Evolutionary conservation across 2,888 invertebrate genomes (phyloP).

Genomic region (Drosophila infuscata): DNA sequence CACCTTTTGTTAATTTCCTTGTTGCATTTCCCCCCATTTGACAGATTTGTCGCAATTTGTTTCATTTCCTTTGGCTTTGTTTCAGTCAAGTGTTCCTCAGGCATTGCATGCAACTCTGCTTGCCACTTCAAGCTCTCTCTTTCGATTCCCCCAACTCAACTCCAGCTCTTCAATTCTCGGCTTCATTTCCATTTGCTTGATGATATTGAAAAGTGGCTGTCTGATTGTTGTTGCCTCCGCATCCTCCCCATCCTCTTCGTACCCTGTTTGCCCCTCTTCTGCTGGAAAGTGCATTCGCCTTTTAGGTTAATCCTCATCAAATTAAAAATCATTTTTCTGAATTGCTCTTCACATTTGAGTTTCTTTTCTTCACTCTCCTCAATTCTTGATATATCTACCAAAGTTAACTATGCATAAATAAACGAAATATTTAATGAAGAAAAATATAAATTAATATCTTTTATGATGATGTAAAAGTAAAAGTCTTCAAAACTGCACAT

Average conservation of each 20-base stretch:
- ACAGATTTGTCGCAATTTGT: conserved; percentile 39
- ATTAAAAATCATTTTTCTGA: conserved; percentile 77
- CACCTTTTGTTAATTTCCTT: conserved; percentile 7
- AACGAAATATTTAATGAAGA: neutral
- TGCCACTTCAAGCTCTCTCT: conserved; percentile 15
- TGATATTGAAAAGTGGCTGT: conserved; percentile 67
- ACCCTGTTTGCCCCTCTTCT: conserved; percentile 5
- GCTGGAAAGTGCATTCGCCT: conserved; percentile 27
- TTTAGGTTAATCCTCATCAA: conserved; percentile 74
- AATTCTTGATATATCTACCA: conserved; percentile 1
- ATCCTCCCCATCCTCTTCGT: neutral
- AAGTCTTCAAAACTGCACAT: neutral
- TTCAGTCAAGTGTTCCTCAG: conserved; percentile 52
- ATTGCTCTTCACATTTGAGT: conserved; percentile 66
- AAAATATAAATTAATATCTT: neutral
- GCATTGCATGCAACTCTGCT: conserved; percentile 36
- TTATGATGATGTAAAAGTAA: neutral
- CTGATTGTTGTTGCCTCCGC: conserved; percentile 36
- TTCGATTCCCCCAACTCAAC: conserved; percentile 5
- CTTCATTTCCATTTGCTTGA: conserved; percentile 34
- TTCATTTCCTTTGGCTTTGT: conserved; percentile 49
- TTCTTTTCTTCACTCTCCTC: neutral
- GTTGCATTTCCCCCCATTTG: conserved; percentile 31
- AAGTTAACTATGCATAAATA: neutral
- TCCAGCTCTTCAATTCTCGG: conserved; percentile 20